A percentile compares a stretch with the other conserved stretches of the same genome.
These are phyloP conservation scores for Sminthopsis crassicaudata DNA, from an alignment of 2,113 vertebrate genomes.

Conservation along the genomic window DNA sequence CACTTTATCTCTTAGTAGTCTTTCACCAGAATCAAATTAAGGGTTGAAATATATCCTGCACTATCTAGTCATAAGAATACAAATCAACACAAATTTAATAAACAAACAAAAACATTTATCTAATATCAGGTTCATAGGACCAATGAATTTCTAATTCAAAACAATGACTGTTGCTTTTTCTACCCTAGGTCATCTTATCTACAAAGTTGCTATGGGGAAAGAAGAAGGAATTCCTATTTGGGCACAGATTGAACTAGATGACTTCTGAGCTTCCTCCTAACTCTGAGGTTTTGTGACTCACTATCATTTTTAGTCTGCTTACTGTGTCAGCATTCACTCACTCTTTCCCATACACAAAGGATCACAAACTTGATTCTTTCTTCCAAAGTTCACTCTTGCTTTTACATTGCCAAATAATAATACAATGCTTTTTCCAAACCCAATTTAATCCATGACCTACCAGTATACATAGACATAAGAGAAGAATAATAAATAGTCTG, in stretches of 20 bases:
- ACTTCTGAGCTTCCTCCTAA: neutral
- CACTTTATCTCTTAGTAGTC: neutral
- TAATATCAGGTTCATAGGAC: neutral
- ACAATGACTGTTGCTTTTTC: neutral
- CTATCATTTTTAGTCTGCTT: neutral
- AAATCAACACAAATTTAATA: neutral
- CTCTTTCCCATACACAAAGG: neutral
- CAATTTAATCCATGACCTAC: neutral
- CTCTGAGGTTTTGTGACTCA: neutral
- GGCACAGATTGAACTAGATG: neutral
- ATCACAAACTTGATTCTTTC: neutral
- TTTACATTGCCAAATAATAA: neutral
- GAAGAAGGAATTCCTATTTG: neutral
- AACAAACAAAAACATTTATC: neutral
- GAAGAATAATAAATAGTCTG: neutral
- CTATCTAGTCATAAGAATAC: neutral
- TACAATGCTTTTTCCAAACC: neutral
- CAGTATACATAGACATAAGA: neutral
- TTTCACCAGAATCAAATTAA: neutral
- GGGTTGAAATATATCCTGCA: neutral
- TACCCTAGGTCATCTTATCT: neutral
- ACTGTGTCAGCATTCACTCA: neutral
- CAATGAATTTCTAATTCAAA: neutral
- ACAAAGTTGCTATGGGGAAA: neutral
- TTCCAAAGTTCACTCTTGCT: neutral